phyloP scores from a whole-genome alignment of 1,140 invertebrate species.

The Sarcophaga bullata region DNA sequence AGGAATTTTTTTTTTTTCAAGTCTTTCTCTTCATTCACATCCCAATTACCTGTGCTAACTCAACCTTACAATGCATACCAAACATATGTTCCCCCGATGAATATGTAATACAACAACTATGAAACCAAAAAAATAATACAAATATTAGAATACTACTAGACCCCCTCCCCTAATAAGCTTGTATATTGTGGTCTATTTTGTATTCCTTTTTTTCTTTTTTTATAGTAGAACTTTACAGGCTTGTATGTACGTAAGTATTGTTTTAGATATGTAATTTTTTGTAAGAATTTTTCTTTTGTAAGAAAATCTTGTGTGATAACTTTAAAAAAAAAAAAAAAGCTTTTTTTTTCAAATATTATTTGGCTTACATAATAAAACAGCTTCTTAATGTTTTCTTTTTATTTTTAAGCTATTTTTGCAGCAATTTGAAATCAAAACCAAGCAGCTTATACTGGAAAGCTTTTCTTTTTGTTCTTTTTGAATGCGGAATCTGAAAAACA shows the following conservation, averaged over 20 bases:
- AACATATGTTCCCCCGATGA: not conserved
- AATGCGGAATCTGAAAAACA: too few relatives aligned
- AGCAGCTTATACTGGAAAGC: too few relatives aligned
- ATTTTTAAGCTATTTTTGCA: not conserved
- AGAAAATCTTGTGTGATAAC: constrained; percentile 4
- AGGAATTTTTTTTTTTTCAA: too few relatives aligned
- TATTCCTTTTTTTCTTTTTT: constrained; percentile 32
- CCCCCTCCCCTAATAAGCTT: not conserved
- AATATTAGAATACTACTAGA: not conserved
- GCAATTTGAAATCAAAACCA: not conserved
- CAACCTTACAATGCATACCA: not conserved
- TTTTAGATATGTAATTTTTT: constrained; percentile 36
- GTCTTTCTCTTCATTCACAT: too few relatives aligned
- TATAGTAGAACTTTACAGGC: constrained; percentile 57
- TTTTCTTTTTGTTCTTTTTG: too few relatives aligned
- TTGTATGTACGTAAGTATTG: constrained; percentile 64
- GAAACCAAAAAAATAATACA: too few relatives aligned
- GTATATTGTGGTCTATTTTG: constrained; percentile 25
- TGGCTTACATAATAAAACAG: not conserved
- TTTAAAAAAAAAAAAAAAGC: not conserved
- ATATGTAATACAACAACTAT: not conserved
- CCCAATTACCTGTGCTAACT: too few relatives aligned
- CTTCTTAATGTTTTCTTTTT: not conserved
- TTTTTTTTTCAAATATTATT: not conserved
- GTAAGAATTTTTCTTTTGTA: constrained; percentile 3